Base-by-base conservation (phyloP, 2,888 invertebrate genomes). In the Cryptops parisi region DNA sequence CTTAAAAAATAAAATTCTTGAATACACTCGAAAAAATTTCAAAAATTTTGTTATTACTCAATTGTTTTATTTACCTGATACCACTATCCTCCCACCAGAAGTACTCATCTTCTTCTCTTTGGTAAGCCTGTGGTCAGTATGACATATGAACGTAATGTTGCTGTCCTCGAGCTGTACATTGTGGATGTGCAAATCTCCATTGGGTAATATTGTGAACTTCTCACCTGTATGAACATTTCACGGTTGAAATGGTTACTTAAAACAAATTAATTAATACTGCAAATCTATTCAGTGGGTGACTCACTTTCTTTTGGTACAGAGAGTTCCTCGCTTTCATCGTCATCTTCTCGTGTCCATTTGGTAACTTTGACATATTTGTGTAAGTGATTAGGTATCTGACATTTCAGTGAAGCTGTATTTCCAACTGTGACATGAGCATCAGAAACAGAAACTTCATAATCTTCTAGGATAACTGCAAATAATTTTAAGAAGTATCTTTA, bases 41-140 rank as follows among this genome's bases (percentile, higher is more conserved):
- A n/a, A n/a, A n/a, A n/a, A n/a, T 4, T 6, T 21, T 19, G 17
- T 44, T 22, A 17, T 21, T 21, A 17, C 26, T 23, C 17, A 45
- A 46, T n/a, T n/a, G n/a, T n/a, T n/a, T n/a, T n/a, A n/a, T 33
- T 33, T 50, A 50, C 50, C 50, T 50, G 50, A 41, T 25, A 50
- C 41, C 17, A 50, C 39, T 23, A 50, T 17, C 25, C 41, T 40
- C 25, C 50, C 50, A 17, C 17, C 39, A 25, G 50, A 50, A 23
- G 23, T 25, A 41, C 50, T 50, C n/a, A 24, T 27, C 41, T 41
- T 50, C 22, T 23, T 39, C 41, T 50, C 50, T 15, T 41, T 41
- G 15, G 50, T 50, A 22, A 50, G 41, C 23, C 50, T 23, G 27
- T 50, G 50, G 22, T 23, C 24, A 23, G 50, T 40, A 3, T 40